Percentiles rank a stretch among this genome's conserved stretches.
Evolutionary conservation across 2,888 invertebrate genomes (phyloP).

Genomic region (Thymelicus sylvestris): DNA sequence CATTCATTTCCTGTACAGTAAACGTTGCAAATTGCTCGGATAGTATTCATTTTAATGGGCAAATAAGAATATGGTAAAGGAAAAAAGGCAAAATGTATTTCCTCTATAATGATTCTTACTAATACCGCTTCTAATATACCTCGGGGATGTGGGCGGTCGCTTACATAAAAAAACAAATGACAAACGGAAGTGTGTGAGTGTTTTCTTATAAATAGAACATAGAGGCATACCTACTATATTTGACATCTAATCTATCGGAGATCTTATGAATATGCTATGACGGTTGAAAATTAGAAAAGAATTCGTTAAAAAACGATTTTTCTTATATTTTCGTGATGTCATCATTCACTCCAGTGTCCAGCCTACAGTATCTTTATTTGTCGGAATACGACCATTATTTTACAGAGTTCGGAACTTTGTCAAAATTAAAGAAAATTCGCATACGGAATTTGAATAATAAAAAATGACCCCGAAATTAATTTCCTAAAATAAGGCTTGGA

Average conservation of each 20-base stretch:
- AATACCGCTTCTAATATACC: slow-evolving; percentile 1
- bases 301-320: no score
- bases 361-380: no score
- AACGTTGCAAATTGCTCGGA: slow-evolving; percentile 18
- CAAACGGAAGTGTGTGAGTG: slow-evolving; percentile 13
- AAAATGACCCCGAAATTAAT: no score
- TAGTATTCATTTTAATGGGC: slow-evolving; percentile 24
- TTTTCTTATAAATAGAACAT: background rate
- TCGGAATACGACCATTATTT: no score
- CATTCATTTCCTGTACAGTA: slow-evolving; percentile 7
- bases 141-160: slow-evolving; percentile 12
- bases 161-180: slow-evolving; percentile 11
- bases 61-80: slow-evolving; percentile 16
- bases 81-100: slow-evolving; percentile 18
- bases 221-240: background rate
- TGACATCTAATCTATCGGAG: background rate
- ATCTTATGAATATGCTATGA: no score
- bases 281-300: no score
- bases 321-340: no score
- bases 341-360: no score
- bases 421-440: no score
- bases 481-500: no score
- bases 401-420: no score
- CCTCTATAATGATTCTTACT: slow-evolving; percentile 1
- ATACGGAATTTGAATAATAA: no score